phyloP scores from a whole-genome alignment of 1,140 invertebrate genomes.

The Pogonomyrmex barbatus region DNA sequence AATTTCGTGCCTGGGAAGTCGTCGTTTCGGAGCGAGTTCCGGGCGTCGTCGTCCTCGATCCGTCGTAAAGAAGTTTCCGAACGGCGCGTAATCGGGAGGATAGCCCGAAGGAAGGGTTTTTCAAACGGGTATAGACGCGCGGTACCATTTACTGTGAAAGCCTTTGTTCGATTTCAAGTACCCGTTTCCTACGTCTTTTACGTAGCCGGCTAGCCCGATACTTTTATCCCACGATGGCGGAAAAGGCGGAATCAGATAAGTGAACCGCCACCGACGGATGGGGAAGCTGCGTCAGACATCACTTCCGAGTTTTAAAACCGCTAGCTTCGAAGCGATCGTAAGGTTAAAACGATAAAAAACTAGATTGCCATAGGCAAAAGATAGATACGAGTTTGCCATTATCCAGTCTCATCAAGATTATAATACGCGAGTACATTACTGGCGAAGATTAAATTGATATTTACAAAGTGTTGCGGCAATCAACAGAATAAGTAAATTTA shows the following conservation, averaged over 20 bases:
- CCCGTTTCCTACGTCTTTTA: constrained; percentile 45
- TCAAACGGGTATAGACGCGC: constrained; percentile 41
- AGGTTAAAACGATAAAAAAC: constrained; percentile 32
- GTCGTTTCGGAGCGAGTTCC: constrained; percentile 53
- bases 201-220: constrained; percentile 27
- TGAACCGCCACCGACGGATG: constrained; percentile 28
- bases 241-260: constrained; percentile 54
- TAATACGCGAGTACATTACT: constrained; percentile 10
- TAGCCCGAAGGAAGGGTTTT: constrained; percentile 40
- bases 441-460: neutral
- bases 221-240: constrained; percentile 5
- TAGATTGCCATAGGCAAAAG: neutral
- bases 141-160: constrained; percentile 65
- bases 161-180: constrained; percentile 72
- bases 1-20: constrained; percentile 51
- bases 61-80: constrained; percentile 70
- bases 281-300: constrained; percentile 59
- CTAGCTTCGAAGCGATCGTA: constrained; percentile 37
- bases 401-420: neutral
- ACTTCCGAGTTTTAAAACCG: constrained; percentile 59
- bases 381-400: neutral
- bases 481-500: constrained; percentile 36
- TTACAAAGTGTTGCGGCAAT: neutral
- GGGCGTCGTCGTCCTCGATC: constrained; percentile 28
- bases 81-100: constrained; percentile 67